These are phyloP conservation scores for Petrolisthes cinctipes DNA, from an alignment of 2,888 invertebrate genomes.

Conservation along the genomic window DNA sequence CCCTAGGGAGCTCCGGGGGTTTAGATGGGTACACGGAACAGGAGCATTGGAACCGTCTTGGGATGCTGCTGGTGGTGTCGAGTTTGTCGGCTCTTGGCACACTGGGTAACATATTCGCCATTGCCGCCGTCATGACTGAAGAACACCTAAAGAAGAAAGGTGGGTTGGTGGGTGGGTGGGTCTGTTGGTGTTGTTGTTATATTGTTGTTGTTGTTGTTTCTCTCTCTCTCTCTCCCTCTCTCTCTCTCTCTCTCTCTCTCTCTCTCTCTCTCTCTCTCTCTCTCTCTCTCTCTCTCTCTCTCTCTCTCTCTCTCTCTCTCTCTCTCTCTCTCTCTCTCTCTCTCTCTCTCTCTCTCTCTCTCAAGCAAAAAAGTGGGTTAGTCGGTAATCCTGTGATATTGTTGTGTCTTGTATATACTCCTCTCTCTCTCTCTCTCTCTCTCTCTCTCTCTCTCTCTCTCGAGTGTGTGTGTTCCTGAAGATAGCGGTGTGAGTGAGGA, in stretches of 20 bases:
- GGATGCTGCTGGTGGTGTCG: conserved; percentile 77
- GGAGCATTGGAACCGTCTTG: conserved; percentile 77
- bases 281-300: conserved; percentile 8
- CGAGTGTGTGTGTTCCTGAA: conserved; percentile 12
- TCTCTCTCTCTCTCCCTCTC: conserved; percentile 6
- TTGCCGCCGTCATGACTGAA: conserved; percentile 81
- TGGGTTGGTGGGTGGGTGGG: conserved; percentile 68
- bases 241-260: background rate
- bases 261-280: background rate
- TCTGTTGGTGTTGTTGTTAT: background rate
- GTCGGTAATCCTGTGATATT: background rate
- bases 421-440: background rate
- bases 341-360: background rate
- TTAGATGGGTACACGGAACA: conserved; percentile 24
- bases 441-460: background rate
- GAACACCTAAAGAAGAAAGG: conserved; percentile 79
- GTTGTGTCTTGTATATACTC: background rate
- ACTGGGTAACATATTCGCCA: conserved; percentile 82
- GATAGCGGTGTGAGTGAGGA: background rate
- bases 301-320: background rate
- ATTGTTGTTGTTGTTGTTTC: background rate
- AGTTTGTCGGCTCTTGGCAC: conserved; percentile 78
- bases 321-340: background rate
- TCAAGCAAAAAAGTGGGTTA: background rate
- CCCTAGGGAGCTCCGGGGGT: background rate